Evolutionary conservation across 1,140 invertebrate species (phyloP), one percentile per base, ranked within the genome.

Genomic region (Druon quercuslanigerum): DNA sequence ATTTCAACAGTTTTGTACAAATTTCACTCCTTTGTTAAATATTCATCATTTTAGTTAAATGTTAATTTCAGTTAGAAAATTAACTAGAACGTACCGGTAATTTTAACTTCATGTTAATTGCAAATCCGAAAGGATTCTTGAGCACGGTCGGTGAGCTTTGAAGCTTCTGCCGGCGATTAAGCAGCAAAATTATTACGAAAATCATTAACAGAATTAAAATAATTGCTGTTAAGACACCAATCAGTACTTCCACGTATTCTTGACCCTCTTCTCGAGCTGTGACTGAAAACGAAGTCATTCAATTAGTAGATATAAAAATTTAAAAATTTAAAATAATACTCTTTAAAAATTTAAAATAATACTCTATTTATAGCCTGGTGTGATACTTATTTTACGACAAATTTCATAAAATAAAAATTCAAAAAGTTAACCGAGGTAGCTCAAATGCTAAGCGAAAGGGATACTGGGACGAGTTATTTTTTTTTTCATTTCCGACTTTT

Each of bases 171-270:
- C 94, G 91, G 76, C 94, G 92, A 84, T 94, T 95, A 16, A 95
- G 88, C 60, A 94, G 90, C 71, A 96, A 89, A 75, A 95, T 93
- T 60, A 95, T 92, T 52, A 95, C 92, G 86, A 95, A 95, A 72
- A 94, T 92, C 17, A 94, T 88, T 12, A 95, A 86, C 51, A 95
- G 88, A 16, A 95, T 88, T n/a, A 96, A 91, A 85, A 95, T 94
- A 76, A 96, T 93, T 33, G 95, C 95, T 51, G 94, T 95, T 73
- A 96, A 87, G 11, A 95, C 94, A 25, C 95, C 95, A 79, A 96
- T 95, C 72, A 96, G 91, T 73, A 95, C 93, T 84, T 95, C 95
- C 51, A 95, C 93, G 85, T 94, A 94, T 74, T 94, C 92, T 79
- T 95, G 92, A 77, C 92, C 92, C 74, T 93, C 93, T 85, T 93